Conservation (phyloP, 92 coral and sea anemone species). For the Porites evermanni region DNA sequence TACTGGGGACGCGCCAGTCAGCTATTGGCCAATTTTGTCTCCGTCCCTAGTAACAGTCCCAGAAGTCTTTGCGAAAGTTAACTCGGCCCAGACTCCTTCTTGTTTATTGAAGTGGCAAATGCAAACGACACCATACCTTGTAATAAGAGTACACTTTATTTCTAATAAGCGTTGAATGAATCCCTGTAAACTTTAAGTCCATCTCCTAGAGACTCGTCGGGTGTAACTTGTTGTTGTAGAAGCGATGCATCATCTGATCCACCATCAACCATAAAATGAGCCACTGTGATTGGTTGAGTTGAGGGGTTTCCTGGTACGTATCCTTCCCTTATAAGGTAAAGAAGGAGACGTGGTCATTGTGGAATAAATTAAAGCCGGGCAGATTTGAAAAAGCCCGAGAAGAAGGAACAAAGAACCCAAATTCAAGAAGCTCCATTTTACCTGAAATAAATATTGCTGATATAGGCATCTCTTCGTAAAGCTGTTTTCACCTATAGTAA, state of each 20-base stretch:
- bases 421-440: slow-evolving; percentile 1
- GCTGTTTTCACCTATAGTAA: slow-evolving; percentile 67
- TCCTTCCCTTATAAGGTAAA: slow-evolving; percentile 80
- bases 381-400: no score
- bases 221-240: slow-evolving; percentile 82
- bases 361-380: no score
- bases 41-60: no score
- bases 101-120: no score
- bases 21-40: no score
- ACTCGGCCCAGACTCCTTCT: no score
- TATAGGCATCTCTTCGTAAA: slow-evolving; percentile 66
- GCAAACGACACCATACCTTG: slow-evolving; percentile 16
- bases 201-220: slow-evolving; percentile 93
- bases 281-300: slow-evolving; percentile 86
- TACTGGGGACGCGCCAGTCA: no score
- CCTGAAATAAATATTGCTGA: slow-evolving; percentile 95
- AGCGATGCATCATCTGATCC: slow-evolving; percentile 92
- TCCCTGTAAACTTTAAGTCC: slow-evolving; percentile 97
- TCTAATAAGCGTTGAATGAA: slow-evolving; percentile 95
- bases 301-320: slow-evolving; percentile 92
- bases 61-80: no score
- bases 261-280: slow-evolving; percentile 94
- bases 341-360: neutral
- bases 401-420: neutral
- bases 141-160: slow-evolving; percentile 14